Percentiles rank a stretch among this genome's conserved stretches.
These are phyloP conservation scores for Hydra vulgaris DNA, from an alignment of 30 jellyfish, hydroid and myxozoan genomes.

Conservation along the genomic window DNA sequence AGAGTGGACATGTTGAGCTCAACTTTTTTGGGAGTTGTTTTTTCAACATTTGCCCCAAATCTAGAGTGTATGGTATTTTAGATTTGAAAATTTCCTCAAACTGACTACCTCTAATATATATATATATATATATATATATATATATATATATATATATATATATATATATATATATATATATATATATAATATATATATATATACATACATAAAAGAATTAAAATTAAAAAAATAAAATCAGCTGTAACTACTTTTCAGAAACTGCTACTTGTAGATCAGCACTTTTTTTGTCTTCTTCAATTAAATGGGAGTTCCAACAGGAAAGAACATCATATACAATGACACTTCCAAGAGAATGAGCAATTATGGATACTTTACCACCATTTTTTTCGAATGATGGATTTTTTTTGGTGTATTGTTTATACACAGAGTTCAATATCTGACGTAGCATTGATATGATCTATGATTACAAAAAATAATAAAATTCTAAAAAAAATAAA, in stretches of 20 bases:
- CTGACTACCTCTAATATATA: no score
- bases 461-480: constrained; percentile 19
- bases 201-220: no score
- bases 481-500: not conserved
- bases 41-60: no score
- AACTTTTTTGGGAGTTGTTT: no score
- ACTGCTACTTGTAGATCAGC: constrained; percentile 78
- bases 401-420: constrained; percentile 43
- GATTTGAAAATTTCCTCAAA: no score
- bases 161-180: no score
- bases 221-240: no score
- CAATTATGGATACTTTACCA: constrained; percentile 84
- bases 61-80: no score
- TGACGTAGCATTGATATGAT: constrained; percentile 61
- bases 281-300: constrained; percentile 47
- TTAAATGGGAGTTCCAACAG: constrained; percentile 65
- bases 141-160: no score
- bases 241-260: constrained; percentile 39
- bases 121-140: no score
- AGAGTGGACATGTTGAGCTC: no score
- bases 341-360: constrained; percentile 97
- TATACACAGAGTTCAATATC: constrained; percentile 56
- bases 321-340: constrained; percentile 70
- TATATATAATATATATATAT: no score
- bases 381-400: constrained; percentile 66